Base-by-base conservation (phyloP, 2,888 invertebrate species). In the Nomada ruficornis region DNA sequence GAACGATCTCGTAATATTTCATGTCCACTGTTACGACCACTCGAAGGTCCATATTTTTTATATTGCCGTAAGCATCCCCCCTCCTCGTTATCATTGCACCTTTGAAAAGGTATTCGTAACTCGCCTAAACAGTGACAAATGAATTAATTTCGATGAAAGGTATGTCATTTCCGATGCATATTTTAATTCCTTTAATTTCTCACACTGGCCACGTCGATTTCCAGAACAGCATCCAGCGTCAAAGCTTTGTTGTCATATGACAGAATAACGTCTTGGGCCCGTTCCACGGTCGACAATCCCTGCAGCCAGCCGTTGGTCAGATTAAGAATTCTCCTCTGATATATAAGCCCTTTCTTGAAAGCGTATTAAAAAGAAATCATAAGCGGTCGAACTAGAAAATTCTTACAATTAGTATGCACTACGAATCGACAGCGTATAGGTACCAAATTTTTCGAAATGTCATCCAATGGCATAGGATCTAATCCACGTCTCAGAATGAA, bases 301-400 rank as follows among this genome's bases (percentile, higher is more conserved):
- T 90, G 89, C 10, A 91, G n/a, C 87, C 83, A 85, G 0, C 92
- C 92, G 0, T 85, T 75, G 26, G 69, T 80, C 44, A 92, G 52
- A 5, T 84, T 7, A 26, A 92, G 20, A 75, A 65, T 10, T 47
- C 60, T 75, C 4, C 10, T 3, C 0, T 2, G 52, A n/a, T 20
- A 36, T 13, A 82, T 4, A 20, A 55, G 5, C 11, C 80, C 78
- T 4, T 7, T 1, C 80, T 80, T 15, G 10, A 7, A 10, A 0
- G 26, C 52, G 11, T 13, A 2, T 42, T n/a, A 50, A 26, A 50
- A 29, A 52, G 23, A 23, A 23, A 36, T 3, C 9, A 71, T 29
- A 5, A 13, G 15, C 20, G 7, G 1, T 15, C 3, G 7, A 7
- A 4, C 5, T 2, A 13, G 55, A 15, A 59, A 50, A 20, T 11